Evolutionary conservation across 2,113 vertebrate genomes (phyloP), one percentile per base, ranked within the genome.

Genomic region (Hipposideros armiger): DNA sequence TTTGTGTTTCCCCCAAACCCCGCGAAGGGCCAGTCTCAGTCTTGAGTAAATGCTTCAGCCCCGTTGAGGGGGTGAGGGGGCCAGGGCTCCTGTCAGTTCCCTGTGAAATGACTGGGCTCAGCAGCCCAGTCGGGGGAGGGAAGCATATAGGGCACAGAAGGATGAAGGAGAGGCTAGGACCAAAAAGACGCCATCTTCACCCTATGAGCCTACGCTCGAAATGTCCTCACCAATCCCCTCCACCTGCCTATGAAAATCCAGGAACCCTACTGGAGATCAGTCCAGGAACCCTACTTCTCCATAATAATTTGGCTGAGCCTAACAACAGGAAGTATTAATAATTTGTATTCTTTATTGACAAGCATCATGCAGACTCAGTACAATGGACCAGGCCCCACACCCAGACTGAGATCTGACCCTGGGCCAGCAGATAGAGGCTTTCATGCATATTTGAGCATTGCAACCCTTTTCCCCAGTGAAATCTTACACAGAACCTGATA

Each of bases 271-370:
- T 36, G 36, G 42, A 83, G 16, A 20, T 56, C 80, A 66, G 3
- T 42, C 76, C 28, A 73, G 54, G 32, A 90, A 47, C 66, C 50
- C 28, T 70, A 42, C 28, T 90, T 77, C 67, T 86, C 28, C 6
- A 52, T 58, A 47, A 78, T 50, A 28, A 96, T 47, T 93, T 93
- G 95, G 69, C 93, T 72, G 64, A 91, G 52, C 86, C 19, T 58
- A 70, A 94, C 17, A 40, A 81, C 11, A 94, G 50, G 11, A 90
- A 97, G 24, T 73, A 83, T 90, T 58, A 94, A 92, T 88, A 82
- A 94, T 85, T 82, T 78, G 17, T 60, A 22, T 69, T 84, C n/a
- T 26, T 83, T 62, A 64, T 52, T 67, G 62, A 78, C 36, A 88
- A 72, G 40, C 58, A 32, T 66, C 58, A n/a, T 10, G 30, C 54